phyloP scores from a whole-genome alignment of 2,888 invertebrate species.

The Synanthedon vespiformis region DNA sequence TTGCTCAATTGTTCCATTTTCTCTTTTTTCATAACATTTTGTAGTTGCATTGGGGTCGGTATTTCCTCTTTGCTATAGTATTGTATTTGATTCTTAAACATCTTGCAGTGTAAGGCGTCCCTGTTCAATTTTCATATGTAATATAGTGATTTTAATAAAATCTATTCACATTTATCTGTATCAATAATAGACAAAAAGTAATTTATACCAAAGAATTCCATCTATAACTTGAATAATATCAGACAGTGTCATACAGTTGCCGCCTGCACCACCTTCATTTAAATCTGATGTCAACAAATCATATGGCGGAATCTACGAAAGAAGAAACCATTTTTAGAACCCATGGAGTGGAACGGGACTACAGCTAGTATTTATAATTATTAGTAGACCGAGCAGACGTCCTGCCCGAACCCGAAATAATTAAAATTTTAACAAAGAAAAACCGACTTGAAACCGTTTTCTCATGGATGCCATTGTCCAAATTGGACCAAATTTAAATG shows the following conservation, averaged over 20 bases:
- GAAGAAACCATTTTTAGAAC: too few species aligned
- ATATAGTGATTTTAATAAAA: not conserved
- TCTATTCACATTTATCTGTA: not conserved
- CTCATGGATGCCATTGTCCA: too few species aligned
- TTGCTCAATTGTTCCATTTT: constrained; percentile 34
- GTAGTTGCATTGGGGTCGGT: constrained; percentile 40
- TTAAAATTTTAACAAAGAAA: too few species aligned
- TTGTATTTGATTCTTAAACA: constrained; percentile 48
- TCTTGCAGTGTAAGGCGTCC: constrained; percentile 58
- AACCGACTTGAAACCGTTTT: too few species aligned
- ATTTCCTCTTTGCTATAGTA: constrained; percentile 50
- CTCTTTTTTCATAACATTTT: constrained; percentile 29
- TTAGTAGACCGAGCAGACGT: too few species aligned
- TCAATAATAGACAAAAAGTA: not conserved
- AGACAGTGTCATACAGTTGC: constrained; percentile 38
- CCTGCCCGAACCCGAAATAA: too few species aligned
- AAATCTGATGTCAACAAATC: constrained; percentile 42
- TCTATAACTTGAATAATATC: constrained; percentile 52
- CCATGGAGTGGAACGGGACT: too few species aligned
- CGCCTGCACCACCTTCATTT: constrained; percentile 18
- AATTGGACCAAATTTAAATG: too few species aligned
- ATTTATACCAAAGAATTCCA: constrained; percentile 48
- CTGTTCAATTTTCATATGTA: constrained; percentile 15
- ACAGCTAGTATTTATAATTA: too few species aligned
- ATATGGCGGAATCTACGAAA: constrained; percentile 46